Conservation (phyloP, 2,888 invertebrate genomes). For the Charanyca ferruginea region DNA sequence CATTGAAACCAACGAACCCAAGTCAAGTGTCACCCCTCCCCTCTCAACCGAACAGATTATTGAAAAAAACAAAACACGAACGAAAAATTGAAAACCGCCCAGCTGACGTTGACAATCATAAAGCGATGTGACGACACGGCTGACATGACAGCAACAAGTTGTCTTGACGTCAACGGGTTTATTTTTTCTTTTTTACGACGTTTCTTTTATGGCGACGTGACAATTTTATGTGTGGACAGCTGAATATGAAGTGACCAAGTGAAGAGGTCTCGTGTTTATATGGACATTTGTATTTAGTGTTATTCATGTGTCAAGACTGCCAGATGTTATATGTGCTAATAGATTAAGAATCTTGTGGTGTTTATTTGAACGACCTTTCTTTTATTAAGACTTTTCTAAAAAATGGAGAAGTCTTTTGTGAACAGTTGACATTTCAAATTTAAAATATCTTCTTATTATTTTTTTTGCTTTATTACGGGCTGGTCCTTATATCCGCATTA, state of each 20-base stretch:
- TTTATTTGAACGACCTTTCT: not conserved
- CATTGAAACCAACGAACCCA: not conserved
- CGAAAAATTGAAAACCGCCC: constrained; percentile 23
- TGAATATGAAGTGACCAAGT: constrained; percentile 49
- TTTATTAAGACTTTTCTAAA: no score
- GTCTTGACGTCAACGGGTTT: constrained; percentile 49
- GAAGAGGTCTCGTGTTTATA: constrained; percentile 19
- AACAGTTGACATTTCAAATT: no score
- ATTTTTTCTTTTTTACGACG: constrained; percentile 62
- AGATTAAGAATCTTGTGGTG: not conserved
- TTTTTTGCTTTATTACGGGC: no score
- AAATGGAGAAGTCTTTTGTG: no score
- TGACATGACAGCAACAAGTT: constrained; percentile 62
- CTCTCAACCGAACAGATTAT: not conserved
- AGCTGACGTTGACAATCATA: constrained; percentile 44
- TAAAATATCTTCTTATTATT: no score
- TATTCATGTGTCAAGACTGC: constrained; percentile 30
- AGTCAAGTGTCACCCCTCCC: not conserved
- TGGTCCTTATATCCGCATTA: not conserved
- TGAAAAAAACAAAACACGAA: constrained; percentile 24
- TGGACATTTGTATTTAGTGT: constrained; percentile 39
- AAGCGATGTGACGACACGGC: constrained; percentile 32
- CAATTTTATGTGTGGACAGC: constrained; percentile 55
- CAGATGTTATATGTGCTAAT: not conserved
- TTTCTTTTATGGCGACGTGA: constrained; percentile 40